Evolutionary conservation across 1,140 invertebrate species (phyloP), one percentile per base, ranked within the genome.

Genomic region (Papilio glaucus): DNA sequence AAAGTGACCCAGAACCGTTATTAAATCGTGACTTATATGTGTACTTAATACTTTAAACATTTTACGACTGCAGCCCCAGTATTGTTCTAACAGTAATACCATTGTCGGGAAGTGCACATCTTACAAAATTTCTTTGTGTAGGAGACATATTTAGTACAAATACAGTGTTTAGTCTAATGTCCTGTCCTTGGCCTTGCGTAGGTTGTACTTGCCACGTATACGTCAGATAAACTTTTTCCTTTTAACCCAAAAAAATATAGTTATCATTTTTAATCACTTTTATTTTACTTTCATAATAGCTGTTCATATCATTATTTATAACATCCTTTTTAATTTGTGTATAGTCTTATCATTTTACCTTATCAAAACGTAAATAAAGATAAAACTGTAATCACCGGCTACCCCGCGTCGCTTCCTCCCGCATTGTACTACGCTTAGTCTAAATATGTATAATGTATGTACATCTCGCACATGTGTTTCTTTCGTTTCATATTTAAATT

Each of bases 361-460:
- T 37, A 69, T 49, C 65, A 26, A n/a, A 49, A 49, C 38, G 38
- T 42, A 45, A 45, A 18, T 69, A 53, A 49, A 69, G 67, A 69
- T 69, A 53, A 49, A 45, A 21, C 24, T 39, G n/a, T 53, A 65
- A 41, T 65, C 37, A 39, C 12, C 33, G n/a, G 13, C 33, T n/a
- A 69, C 67, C 67, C 67, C 67, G 18, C 67, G 67, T 69, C 26
- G 67, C 26, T 53, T 53, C 45, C 67, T 69, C 67, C 67, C 67
- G 42, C 67, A 69, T 69, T 69, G 67, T 33, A 38, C 42, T 49
- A 53, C 42, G 13, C 13, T n/a, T 8, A 4, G 21, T 68, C 39
- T 45, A 45, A 53, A 21, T 69, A 53, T 68, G 21, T 45, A 62
- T 37, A 38, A n/a, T 62, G 33, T 37, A 8, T 53, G 10, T 10